phyloP scores from a whole-genome alignment of 2,113 vertebrate genomes.

The Trematomus loennbergii region DNA sequence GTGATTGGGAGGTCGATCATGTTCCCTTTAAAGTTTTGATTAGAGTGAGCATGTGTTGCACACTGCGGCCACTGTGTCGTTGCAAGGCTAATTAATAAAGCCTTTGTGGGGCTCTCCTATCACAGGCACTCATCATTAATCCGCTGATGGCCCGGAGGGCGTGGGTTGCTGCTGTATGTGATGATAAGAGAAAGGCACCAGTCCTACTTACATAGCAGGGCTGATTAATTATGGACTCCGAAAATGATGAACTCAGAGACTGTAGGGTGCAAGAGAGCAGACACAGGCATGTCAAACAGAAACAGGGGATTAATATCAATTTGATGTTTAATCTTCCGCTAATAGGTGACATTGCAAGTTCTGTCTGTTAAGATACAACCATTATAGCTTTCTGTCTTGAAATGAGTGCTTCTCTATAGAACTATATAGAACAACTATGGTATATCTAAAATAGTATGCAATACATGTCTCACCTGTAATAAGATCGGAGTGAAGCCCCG shows the following conservation, averaged over 20 bases:
- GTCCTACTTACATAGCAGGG: slow-evolving; percentile 53
- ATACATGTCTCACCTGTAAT: slow-evolving; percentile 55
- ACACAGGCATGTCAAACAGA: slow-evolving; percentile 12
- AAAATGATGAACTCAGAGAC: slow-evolving; percentile 47
- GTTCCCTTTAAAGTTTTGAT: slow-evolving; percentile 73
- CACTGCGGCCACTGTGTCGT: slow-evolving; percentile 40
- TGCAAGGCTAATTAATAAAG: slow-evolving; percentile 62
- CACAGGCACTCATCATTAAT: slow-evolving; percentile 64
- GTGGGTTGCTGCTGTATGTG: slow-evolving; percentile 65
- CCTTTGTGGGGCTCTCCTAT: slow-evolving; percentile 59
- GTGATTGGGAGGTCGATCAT: slow-evolving; percentile 45
- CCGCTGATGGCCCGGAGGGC: slow-evolving; percentile 69
- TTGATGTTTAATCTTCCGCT: neutral
- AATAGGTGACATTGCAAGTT: neutral
- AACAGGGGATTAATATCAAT: neutral
- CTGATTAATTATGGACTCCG: slow-evolving; percentile 59
- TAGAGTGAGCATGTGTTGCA: slow-evolving; percentile 67
- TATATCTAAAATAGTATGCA: neutral
- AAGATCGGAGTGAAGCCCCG: slow-evolving; percentile 9
- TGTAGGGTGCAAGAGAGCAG: slow-evolving; percentile 20
- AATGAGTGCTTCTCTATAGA: neutral
- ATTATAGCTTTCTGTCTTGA: neutral
- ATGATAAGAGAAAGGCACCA: slow-evolving; percentile 61
- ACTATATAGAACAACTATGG: too few species aligned
- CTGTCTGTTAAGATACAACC: neutral